Evolutionary conservation across 2,888 invertebrate genomes (phyloP), one percentile per base, ranked within the genome.

Genomic region (Agelastica alni): DNA sequence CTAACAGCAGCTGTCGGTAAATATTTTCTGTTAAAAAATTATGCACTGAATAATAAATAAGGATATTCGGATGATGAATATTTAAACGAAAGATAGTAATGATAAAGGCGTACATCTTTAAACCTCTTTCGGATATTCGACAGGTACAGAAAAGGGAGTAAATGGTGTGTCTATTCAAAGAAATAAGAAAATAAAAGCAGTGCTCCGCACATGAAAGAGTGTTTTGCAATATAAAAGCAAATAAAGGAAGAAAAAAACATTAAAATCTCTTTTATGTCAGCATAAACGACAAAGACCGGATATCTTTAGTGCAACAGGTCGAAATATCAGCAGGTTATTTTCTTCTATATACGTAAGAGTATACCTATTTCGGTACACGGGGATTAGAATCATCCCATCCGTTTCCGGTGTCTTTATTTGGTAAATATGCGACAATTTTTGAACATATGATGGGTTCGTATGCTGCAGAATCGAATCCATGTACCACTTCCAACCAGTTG

Each of bases 261-360:
- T 58, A 53, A 58, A 60, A 53, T 39, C 45, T 47, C 54, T 47
- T 63, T 65, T 62, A 60, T 60, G 16, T 16, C 14, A 34, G n/a
- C 16, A 34, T n/a, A 18, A 6, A 12, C 17, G 12, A 10, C 4
- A 26, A 58, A 47, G 60, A 46, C 63, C 65, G 65, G 65, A 65
- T 60, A 60, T 63, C 58, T 54, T 60, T 54, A 63, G 57, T 48
- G 62, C 62, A 65, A 65, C 65, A 65, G 65, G 65, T 65, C 65
- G 61, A 59, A 62, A 59, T 28, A 60, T 51, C 56, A 62, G 65
- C 65, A 65, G 30, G 30, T 43, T 14, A 14, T 42, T 41, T 18
- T 7, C 5, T 30, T 16, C 14, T 31, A 16, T 30, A 30, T 7
- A 10, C 5, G 17, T 20, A 43, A 17, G 36, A 36, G 10, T n/a